These are phyloP conservation scores for Salvelinus namaycush DNA, from an alignment of 2,113 vertebrate species.

Conservation along the genomic window DNA sequence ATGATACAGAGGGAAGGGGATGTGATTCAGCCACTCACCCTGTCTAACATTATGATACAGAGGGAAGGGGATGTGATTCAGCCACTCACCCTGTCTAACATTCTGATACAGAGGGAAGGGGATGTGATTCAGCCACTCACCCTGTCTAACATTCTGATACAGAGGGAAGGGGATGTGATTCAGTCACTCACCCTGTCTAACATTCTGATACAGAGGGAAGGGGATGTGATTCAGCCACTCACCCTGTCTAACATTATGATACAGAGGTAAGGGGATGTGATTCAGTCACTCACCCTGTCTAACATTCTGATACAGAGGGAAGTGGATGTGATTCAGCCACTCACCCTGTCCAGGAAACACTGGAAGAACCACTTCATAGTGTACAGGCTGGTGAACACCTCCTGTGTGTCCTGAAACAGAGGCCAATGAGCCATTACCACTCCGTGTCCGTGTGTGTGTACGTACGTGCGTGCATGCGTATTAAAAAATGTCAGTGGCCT, in stretches of 20 bases:
- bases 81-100: too few relatives aligned
- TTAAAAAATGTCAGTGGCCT: not conserved
- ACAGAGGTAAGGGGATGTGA: not conserved
- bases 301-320: conserved; percentile 42
- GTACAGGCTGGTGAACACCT: conserved; percentile 88
- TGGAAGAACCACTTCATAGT: conserved; percentile 99
- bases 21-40: too few relatives aligned
- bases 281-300: conserved; percentile 83
- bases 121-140: conserved; percentile 51
- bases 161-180: not conserved
- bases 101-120: not conserved
- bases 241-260: conserved; percentile 68
- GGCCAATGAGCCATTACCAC: not conserved
- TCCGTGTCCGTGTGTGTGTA: not conserved
- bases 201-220: not conserved
- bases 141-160: conserved; percentile 68
- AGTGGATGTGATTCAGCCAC: conserved; percentile 51
- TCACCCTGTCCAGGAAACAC: conserved; percentile 98
- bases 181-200: conserved; percentile 86
- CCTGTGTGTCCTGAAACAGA: conserved; percentile 71
- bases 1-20: too few relatives aligned
- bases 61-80: too few relatives aligned
- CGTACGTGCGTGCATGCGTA: not conserved
- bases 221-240: conserved; percentile 61
- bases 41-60: too few relatives aligned